Evolutionary conservation across 2,888 invertebrate genomes (phyloP).

Genomic region (Apamea anceps): DNA sequence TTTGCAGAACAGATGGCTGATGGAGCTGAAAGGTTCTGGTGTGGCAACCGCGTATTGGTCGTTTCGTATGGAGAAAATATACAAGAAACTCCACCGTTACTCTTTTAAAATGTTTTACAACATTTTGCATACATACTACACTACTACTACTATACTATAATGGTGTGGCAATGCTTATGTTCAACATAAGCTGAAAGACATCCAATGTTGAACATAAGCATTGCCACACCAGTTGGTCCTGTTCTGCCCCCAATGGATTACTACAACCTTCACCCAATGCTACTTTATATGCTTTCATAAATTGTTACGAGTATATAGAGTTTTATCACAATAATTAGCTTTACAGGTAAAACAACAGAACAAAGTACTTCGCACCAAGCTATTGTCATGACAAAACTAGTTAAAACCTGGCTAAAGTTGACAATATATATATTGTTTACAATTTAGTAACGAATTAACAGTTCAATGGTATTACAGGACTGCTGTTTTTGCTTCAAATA

Average conservation of each 20-base stretch:
- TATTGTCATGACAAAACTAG: slow-evolving; percentile 18
- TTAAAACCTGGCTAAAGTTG: slow-evolving; percentile 2
- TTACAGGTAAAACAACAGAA: neutral
- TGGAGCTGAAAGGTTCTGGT: too few species aligned
- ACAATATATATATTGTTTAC: slow-evolving; percentile 39
- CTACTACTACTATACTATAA: too few species aligned
- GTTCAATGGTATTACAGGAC: slow-evolving; percentile 29
- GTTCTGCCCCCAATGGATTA: neutral
- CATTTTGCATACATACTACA: too few species aligned
- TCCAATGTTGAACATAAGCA: neutral
- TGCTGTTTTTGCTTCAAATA: slow-evolving; percentile 45
- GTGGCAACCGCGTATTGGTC: too few species aligned
- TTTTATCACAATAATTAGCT: neutral
- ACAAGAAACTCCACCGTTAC: too few species aligned
- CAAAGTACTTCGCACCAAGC: neutral
- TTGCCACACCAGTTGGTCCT: too few species aligned
- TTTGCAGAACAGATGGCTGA: too few species aligned
- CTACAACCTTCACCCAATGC: neutral
- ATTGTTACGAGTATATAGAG: neutral
- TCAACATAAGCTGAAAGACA: too few species aligned
- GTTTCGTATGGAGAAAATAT: too few species aligned
- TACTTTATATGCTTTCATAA: neutral
- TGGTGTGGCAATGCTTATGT: too few species aligned
- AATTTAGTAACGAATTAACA: slow-evolving; percentile 43
- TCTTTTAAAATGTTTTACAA: too few species aligned